phyloP scores from a whole-genome alignment of 1,140 invertebrate species.

The Mamestra configurata region DNA sequence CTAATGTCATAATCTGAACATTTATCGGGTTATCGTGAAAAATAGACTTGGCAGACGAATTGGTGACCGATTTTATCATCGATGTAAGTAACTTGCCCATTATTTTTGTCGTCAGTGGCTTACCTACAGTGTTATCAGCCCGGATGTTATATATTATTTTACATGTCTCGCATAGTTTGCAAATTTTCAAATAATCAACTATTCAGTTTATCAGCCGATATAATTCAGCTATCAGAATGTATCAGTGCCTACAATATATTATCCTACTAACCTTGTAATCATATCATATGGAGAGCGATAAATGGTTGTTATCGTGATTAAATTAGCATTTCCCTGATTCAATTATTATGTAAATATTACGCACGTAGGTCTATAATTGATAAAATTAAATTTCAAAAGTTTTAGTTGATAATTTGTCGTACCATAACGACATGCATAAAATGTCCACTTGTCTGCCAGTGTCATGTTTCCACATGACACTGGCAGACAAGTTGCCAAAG shows the following conservation, averaged over 20 bases:
- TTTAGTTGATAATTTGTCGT: background rate
- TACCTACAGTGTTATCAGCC: no score
- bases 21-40: no score
- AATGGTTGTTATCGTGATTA: background rate
- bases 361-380: background rate
- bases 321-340: constrained; percentile 11
- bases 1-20: no score
- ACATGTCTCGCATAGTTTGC: background rate
- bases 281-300: background rate
- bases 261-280: constrained; percentile 12
- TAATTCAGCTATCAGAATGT: background rate
- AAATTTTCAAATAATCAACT: background rate
- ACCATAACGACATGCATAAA: background rate
- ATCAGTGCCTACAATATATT: background rate
- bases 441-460: no score
- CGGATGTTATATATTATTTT: no score
- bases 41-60: no score
- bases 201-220: background rate
- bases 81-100: background rate
- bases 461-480: no score
- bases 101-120: no score
- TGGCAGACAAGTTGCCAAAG: no score
- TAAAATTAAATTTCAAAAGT: background rate
- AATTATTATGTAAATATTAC: constrained; percentile 26
- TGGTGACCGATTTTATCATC: background rate